phyloP scores from a whole-genome alignment of 2,797 vertebrate genomes.

The Melanotaenia boesemani region DNA sequence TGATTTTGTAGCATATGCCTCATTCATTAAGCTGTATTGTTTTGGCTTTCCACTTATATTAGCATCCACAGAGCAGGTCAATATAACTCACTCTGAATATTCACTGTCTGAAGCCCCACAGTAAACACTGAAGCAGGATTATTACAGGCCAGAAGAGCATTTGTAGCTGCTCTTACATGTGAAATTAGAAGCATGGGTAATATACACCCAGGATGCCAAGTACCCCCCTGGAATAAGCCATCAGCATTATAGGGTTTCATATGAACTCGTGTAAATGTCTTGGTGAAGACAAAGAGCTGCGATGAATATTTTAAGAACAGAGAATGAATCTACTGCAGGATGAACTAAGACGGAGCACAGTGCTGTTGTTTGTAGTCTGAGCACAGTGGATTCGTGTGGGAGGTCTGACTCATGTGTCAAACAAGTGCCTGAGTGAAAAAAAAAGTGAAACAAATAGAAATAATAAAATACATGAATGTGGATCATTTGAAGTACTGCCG shows the following conservation, averaged over 20 bases:
- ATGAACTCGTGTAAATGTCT: constrained; percentile 51
- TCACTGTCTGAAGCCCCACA: constrained; percentile 41
- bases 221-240: constrained; percentile 28
- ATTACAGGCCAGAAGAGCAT: constrained; percentile 43
- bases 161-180: constrained; percentile 52
- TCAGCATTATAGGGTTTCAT: constrained; percentile 40
- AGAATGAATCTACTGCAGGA: constrained; percentile 49
- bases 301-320: constrained; percentile 41
- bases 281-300: constrained; percentile 35
- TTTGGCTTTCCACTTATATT: constrained; percentile 56
- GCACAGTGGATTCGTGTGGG: constrained; percentile 60
- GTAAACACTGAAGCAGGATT: constrained; percentile 45
- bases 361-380: constrained; percentile 54
- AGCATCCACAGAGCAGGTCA: constrained; percentile 45
- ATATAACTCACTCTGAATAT: constrained; percentile 62
- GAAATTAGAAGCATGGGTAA: constrained; percentile 45
- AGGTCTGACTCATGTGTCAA: constrained; percentile 57
- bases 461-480: constrained; percentile 10
- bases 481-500: constrained; percentile 45
- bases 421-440: constrained; percentile 38
- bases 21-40: constrained; percentile 64
- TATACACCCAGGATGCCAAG: constrained; percentile 34
- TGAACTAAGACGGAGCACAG: constrained; percentile 58
- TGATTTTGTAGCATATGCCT: constrained; percentile 42
- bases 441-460: constrained; percentile 34